Percentiles rank a stretch among this genome's conserved stretches.
Conservation (phyloP, 2,797 vertebrate species). For the Nyctalus aviator region DNA sequence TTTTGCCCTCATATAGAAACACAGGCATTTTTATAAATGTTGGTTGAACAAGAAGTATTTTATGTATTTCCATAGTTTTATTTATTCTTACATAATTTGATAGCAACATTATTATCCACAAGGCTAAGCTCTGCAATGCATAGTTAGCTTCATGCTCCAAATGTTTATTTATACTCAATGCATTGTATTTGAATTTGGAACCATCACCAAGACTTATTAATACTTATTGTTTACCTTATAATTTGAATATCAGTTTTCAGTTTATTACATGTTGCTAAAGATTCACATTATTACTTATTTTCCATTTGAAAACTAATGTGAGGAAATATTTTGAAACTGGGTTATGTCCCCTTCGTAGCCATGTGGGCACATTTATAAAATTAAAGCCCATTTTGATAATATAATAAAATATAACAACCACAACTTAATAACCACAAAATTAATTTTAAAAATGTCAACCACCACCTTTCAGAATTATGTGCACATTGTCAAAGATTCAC, state of each 20-base stretch:
- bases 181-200: neutral
- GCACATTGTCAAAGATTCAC: neutral
- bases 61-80: neutral
- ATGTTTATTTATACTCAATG: neutral
- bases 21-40: neutral
- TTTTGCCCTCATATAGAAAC: neutral
- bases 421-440: neutral
- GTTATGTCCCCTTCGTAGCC: neutral
- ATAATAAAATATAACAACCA: neutral
- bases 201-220: neutral
- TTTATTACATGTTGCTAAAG: neutral
- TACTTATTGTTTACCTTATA: neutral
- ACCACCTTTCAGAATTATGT: neutral
- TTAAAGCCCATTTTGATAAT: neutral
- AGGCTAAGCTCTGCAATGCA: neutral
- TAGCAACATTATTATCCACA: neutral
- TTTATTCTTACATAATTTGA: neutral
- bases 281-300: neutral
- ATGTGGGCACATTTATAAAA: neutral
- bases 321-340: neutral
- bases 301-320: neutral
- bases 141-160: neutral
- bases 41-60: neutral
- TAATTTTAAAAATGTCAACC: neutral
- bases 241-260: constrained; percentile 12